Evolutionary conservation across 1,140 invertebrate genomes (phyloP).

Genomic region (Caenorhabditis brenneri): DNA sequence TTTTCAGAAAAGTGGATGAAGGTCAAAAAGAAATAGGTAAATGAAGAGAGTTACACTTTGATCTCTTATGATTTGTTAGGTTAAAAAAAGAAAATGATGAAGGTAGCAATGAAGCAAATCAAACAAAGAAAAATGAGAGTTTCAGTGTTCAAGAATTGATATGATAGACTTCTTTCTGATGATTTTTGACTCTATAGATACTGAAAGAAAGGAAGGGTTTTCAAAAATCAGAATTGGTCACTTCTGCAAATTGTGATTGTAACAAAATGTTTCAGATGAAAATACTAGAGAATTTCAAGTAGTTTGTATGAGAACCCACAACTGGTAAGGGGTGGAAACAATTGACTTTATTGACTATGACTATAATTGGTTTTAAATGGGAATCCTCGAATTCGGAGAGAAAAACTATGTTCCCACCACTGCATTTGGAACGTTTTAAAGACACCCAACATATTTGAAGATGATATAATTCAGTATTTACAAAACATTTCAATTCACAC

Average conservation of each 20-base stretch:
- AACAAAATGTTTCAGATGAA: not conserved
- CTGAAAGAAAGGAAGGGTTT: not conserved
- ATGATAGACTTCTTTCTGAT: not conserved
- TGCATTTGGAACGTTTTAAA: no score
- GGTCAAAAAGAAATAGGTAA: not conserved
- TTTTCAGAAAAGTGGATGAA: no score
- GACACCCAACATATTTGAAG: no score
- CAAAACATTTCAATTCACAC: no score
- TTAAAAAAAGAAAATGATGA: not conserved
- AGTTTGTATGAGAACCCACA: not conserved
- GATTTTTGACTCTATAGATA: not conserved
- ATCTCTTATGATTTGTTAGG: not conserved
- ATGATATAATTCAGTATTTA: no score
- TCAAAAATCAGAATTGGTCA: not conserved
- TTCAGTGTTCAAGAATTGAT: not conserved
- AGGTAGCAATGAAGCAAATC: not conserved
- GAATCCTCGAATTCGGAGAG: no score
- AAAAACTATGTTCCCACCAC: no score
- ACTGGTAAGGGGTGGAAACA: not conserved
- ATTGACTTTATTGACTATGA: not conserved
- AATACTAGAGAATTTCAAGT: not conserved
- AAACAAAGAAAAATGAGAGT: not conserved
- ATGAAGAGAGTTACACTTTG: not conserved
- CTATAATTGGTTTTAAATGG: not conserved
- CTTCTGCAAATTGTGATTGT: not conserved